Percentiles rank a stretch among this genome's conserved stretches.
phyloP scores from a whole-genome alignment of 1,140 invertebrate species.

The Scaptomyza hsui region DNA sequence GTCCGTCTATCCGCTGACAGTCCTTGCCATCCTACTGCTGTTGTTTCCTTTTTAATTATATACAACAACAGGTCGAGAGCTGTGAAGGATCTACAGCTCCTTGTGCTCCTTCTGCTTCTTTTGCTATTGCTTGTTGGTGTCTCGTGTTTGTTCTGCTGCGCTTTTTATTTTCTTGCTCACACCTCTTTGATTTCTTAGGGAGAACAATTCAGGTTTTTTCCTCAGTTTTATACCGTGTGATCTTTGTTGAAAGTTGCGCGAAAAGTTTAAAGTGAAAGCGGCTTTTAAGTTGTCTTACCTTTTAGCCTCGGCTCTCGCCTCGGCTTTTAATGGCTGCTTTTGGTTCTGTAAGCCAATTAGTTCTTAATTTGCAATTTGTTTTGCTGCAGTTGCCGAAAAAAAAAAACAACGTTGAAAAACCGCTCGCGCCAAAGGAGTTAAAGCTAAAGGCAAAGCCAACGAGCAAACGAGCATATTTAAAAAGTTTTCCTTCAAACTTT shows the following conservation, averaged over 20 bases:
- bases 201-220: conserved; percentile 11
- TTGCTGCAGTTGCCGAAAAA: conserved; percentile 70
- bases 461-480: conserved; percentile 81
- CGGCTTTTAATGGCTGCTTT: conserved; percentile 76
- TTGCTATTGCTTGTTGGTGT: neutral
- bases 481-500: conserved; percentile 78
- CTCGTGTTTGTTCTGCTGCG: conserved; percentile 11
- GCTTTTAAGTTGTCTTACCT: conserved; percentile 36
- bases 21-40: conserved; percentile 23
- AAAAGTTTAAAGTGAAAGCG: conserved; percentile 73
- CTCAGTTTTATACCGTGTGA: conserved; percentile 38
- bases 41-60: conserved; percentile 75
- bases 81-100: neutral
- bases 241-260: conserved; percentile 59
- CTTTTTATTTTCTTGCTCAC: conserved; percentile 23
- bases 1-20: conserved; percentile 3
- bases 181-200: conserved; percentile 60
- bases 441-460: conserved; percentile 74
- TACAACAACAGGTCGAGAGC: conserved; percentile 53
- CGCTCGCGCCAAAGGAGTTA: conserved; percentile 62
- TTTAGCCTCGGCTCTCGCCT: conserved; percentile 35
- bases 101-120: too few relatives aligned
- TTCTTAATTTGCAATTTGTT: conserved; percentile 83
- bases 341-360: conserved; percentile 81
- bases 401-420: conserved; percentile 14